phyloP scores from a whole-genome alignment of 2,113 vertebrate species.

The Lynx canadensis region DNA sequence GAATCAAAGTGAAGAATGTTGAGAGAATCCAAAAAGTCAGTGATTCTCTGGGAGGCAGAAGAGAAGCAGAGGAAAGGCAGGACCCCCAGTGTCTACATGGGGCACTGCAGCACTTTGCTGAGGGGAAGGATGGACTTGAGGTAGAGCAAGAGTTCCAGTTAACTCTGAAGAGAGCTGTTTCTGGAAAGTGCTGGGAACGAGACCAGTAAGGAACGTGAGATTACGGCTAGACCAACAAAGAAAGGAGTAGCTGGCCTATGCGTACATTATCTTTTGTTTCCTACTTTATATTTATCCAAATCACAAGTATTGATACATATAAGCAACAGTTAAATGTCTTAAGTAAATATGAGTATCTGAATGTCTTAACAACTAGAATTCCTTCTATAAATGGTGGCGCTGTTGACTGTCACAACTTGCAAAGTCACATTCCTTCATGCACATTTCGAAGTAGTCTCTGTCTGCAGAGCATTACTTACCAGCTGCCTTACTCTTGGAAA shows the following conservation, averaged over 20 bases:
- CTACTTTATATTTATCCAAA: not conserved
- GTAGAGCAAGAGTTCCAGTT: not conserved
- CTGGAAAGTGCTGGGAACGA: not conserved
- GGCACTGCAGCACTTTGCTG: accelerated
- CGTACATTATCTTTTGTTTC: not conserved
- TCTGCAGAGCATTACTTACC: too few species aligned
- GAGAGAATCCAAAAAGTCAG: not conserved
- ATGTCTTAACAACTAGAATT: not conserved
- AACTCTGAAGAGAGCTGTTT: not conserved
- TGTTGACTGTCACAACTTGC: not conserved
- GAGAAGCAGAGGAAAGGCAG: not conserved
- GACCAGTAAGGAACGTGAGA: too few species aligned
- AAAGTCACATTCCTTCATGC: not conserved
- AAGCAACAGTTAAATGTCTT: not conserved
- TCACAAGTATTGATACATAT: not conserved
- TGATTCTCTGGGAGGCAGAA: not conserved
- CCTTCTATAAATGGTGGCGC: not conserved
- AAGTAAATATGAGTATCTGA: not conserved
- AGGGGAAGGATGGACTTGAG: not conserved
- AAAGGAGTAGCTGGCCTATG: not conserved
- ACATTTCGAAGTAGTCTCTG: not conserved
- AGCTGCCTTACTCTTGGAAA: not conserved
- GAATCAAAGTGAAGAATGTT: not conserved
- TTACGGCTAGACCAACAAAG: not conserved
- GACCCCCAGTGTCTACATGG: not conserved